Base-by-base conservation (phyloP, 2,888 invertebrate genomes). In the Maniola hyperantus region DNA sequence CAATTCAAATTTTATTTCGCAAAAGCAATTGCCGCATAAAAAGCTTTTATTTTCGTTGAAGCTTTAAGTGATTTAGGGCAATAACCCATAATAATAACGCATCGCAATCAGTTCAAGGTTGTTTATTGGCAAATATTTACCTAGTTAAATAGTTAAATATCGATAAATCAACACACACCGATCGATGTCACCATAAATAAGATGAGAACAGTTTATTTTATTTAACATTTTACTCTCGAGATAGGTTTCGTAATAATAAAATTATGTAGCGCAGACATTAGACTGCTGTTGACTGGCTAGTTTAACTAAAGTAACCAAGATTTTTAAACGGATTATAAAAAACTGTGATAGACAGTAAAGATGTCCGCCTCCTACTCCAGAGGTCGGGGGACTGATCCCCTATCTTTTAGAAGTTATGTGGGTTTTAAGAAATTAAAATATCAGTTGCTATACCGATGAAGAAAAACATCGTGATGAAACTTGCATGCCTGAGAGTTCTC, bases 101-200 rank as follows among this genome's bases (percentile, higher is more conserved):
- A 46, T 64, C 54, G 44, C n/a, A 61, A 61, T 39, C n/a, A 46
- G 58, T 58, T 66, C 67, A 69, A 67, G 69, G 69, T 62, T 54
- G 10, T 36, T 15, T 20, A 26, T 11, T 1, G 5, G 26, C 6
- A 26, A 26, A 11, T 18, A 5, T 26, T 46, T 7, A 15, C 6
- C 7, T 51, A 5, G 6, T 26, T 51, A 46, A 51, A 63, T 46
- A 46, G 46, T 6, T 10, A 36, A 39, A 6, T 15, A 36, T n/a
- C 8, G 2, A 55, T 57, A 20, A 57, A 39, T 57, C 57, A 39
- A 39, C 20, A 39, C 36, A 36, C 42, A 57, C 20, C 5, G 5
- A 57, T 42, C 57, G 60, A 61, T 61, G 61, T 61, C 61, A 46
- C 46, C 67, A 58, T 61, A 53, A 60, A 51, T 55, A 46, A 36